Percentiles rank a stretch among this genome's conserved stretches.
Evolutionary conservation across 2,888 invertebrate genomes (phyloP).

Genomic region (Hyposoter didymator): DNA sequence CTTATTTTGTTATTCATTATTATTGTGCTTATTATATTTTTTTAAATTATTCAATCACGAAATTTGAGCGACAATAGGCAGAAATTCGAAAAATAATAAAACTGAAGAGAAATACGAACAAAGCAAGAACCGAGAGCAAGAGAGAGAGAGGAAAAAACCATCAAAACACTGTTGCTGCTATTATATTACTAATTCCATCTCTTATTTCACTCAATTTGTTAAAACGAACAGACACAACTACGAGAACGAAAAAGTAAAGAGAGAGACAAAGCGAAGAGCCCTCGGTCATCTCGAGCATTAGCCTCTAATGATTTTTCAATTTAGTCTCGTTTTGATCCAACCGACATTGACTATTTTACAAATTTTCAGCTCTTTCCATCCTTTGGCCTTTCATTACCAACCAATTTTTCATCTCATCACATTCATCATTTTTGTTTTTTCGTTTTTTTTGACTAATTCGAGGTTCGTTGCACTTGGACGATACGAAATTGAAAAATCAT

Average conservation of each 20-base stretch:
- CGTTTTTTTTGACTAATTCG: not conserved
- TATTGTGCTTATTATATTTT: constrained; percentile 1
- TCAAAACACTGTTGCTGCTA: constrained; percentile 70
- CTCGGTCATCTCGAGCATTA: constrained; percentile 71
- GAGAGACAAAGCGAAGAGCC: constrained; percentile 29
- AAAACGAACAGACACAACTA: constrained; percentile 24
- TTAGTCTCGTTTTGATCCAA: not conserved
- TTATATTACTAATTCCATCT: constrained; percentile 68
- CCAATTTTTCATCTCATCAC: not conserved
- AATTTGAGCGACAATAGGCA: constrained; percentile 9
- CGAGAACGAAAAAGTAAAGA: constrained; percentile 17
- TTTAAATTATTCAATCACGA: constrained; percentile 20
- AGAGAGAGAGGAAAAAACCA: constrained; percentile 60
- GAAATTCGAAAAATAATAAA: constrained; percentile 4
- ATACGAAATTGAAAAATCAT: constrained; percentile 5
- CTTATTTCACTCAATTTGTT: constrained; percentile 60
- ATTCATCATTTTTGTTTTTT: not conserved
- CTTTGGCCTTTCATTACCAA: not conserved
- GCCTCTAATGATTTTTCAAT: constrained; percentile 47
- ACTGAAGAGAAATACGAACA: constrained; percentile 14
- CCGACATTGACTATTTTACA: not conserved
- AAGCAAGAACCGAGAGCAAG: constrained; percentile 51
- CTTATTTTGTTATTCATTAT: constrained; percentile 20
- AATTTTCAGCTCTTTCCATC: not conserved
- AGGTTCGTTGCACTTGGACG: not conserved